phyloP scores from a whole-genome alignment of 2,888 invertebrate genomes.

The Volucella zonaria region DNA sequence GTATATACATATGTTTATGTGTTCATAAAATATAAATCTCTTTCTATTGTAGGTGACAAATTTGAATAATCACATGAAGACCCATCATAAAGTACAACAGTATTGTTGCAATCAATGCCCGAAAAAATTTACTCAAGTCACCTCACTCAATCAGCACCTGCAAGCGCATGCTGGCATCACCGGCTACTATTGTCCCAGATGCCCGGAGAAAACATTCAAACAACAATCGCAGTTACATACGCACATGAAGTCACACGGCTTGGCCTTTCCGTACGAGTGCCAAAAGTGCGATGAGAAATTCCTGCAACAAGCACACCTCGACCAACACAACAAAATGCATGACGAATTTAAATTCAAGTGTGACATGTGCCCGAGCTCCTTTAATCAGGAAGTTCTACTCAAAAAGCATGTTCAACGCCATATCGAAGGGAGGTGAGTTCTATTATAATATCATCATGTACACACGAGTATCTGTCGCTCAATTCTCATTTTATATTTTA shows the following conservation, averaged over 20 bases:
- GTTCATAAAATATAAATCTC: background rate
- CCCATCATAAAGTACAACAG: slow-evolving; percentile 83
- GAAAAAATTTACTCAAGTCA: slow-evolving; percentile 83
- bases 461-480: slow-evolving; percentile 5
- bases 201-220: slow-evolving; percentile 82
- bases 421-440: slow-evolving; percentile 81
- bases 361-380: slow-evolving; percentile 82
- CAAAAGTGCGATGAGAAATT: slow-evolving; percentile 83
- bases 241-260: slow-evolving; percentile 82
- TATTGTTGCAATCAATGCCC: slow-evolving; percentile 83
- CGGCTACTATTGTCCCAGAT: slow-evolving; percentile 82
- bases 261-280: slow-evolving; percentile 82
- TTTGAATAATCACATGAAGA: slow-evolving; percentile 83
- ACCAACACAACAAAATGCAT: slow-evolving; percentile 82
- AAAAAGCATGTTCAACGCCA: slow-evolving; percentile 83
- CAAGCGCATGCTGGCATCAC: slow-evolving; percentile 82
- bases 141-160: slow-evolving; percentile 82
- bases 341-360: slow-evolving; percentile 83
- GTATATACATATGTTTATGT: too few species aligned
- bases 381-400: slow-evolving; percentile 82
- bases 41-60: slow-evolving; percentile 80
- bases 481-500: slow-evolving; percentile 27
- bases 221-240: slow-evolving; percentile 82
- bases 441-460: background rate
- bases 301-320: slow-evolving; percentile 82